Evolutionary conservation across 1,140 invertebrate genomes (phyloP), one percentile per base, ranked within the genome.

Genomic region (Littorina saxatilis): DNA sequence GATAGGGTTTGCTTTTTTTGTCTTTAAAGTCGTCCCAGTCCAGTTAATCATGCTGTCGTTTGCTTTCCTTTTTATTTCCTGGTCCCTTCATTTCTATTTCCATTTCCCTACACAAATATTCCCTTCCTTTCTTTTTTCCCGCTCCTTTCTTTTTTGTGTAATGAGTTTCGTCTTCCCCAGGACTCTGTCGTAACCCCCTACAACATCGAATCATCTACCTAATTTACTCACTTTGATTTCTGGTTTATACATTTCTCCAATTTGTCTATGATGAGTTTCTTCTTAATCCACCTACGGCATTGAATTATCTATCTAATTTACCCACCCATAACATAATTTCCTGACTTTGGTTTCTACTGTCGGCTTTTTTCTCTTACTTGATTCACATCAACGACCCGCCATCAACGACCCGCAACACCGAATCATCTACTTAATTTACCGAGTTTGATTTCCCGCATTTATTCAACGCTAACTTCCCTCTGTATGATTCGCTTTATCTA

Each of bases 391-490:
- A n/a, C n/a, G n/a, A n/a, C n/a, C n/a, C n/a, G n/a, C n/a, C n/a
- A n/a, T n/a, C n/a, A n/a, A n/a, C n/a, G n/a, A n/a, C n/a, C n/a
- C n/a, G n/a, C n/a, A n/a, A n/a, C n/a, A n/a, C n/a, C n/a, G n/a
- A n/a, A n/a, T n/a, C n/a, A n/a, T n/a, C n/a, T n/a, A 9, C 43
- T 43, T 40, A 66, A 55, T 4, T 32, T 39, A 35, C 27, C 52
- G 50, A 11, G 35, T 58, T 77, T 4, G 20, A 23, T 20, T 77
- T 35, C 52, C 47, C 32, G 40, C 39, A 15, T 58, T 77, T n/a
- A n/a, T n/a, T n/a, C n/a, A n/a, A n/a, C n/a, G n/a, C n/a, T n/a
- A 77, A 23, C 37, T 77, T 77, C 20, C 37, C 52, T 39, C 32
- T 23, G 75, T 58, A 17, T 52, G 5, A 43, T 35, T n/a, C 7